These are phyloP conservation scores for Ceramica pisi DNA, from an alignment of 2,888 invertebrate species.

Conservation along the genomic window DNA sequence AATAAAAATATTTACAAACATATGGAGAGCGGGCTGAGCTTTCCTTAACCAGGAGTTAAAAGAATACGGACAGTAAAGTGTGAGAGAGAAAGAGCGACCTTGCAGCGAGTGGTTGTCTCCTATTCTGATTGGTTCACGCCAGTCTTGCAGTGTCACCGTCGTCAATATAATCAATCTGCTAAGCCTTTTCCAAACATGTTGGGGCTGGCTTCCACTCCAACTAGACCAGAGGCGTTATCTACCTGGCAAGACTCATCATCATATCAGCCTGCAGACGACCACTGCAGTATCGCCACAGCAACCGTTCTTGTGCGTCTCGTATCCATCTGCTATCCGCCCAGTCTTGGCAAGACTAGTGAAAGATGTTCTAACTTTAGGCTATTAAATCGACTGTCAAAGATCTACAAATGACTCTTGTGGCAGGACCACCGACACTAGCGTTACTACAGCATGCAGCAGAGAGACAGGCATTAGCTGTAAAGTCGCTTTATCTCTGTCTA, in stretches of 20 bases:
- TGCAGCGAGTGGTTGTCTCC: not conserved
- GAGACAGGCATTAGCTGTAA: not conserved
- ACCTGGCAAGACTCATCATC: too few relatives aligned
- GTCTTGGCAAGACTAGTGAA: not conserved
- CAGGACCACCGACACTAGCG: not conserved
- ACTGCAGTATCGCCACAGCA: too few relatives aligned
- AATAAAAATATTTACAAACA: slow-evolving; percentile 22
- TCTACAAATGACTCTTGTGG: not conserved
- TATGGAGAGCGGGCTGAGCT: slow-evolving; percentile 1
- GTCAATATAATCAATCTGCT: too few relatives aligned
- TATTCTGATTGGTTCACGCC: not conserved
- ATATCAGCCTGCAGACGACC: too few relatives aligned
- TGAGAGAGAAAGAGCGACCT: not conserved
- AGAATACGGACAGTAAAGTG: not conserved
- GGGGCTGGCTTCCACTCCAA: not conserved
- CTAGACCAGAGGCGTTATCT: too few relatives aligned
- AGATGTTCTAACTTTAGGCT: not conserved
- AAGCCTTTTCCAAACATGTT: not conserved
- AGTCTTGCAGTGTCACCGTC: not conserved
- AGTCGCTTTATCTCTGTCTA: not conserved
- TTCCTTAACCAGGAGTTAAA: not conserved
- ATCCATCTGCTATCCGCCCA: too few relatives aligned
- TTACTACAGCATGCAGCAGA: not conserved
- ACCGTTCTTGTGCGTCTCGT: too few relatives aligned
- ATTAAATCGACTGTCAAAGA: not conserved